Percentiles rank a stretch among this genome's conserved stretches.
Conservation (phyloP, 2,113 vertebrate species). For the Oreochromis tanganicae region DNA sequence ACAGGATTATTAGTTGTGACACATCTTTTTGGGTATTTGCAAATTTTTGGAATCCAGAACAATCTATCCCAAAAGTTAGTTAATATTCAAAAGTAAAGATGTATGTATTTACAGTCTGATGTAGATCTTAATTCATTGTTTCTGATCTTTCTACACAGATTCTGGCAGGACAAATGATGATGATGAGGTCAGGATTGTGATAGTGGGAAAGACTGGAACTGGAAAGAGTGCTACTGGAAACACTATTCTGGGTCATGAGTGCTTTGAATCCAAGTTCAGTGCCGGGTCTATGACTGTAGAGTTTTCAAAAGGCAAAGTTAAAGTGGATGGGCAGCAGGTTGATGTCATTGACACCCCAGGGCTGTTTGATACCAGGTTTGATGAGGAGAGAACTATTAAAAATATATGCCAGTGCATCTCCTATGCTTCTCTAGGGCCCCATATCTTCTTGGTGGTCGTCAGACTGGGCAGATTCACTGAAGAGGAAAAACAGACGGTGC, state of each 20-base stretch:
- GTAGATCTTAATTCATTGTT: rapidly evolving
- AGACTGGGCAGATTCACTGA: rapidly evolving
- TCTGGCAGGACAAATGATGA: too few relatives aligned
- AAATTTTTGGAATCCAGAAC: too few relatives aligned
- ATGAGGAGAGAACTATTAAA: rapidly evolving
- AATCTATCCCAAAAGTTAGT: rapidly evolving
- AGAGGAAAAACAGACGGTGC: background rate
- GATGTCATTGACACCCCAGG: background rate
- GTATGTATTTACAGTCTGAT: background rate
- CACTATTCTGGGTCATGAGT: background rate
- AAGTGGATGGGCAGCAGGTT: rapidly evolving
- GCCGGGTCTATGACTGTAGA: rapidly evolving
- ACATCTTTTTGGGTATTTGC: too few relatives aligned
- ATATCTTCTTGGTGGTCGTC: background rate
- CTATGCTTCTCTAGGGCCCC: background rate
- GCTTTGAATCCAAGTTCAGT: background rate
- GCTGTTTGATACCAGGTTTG: rapidly evolving
- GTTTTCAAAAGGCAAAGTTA: rapidly evolving
- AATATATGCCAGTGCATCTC: rapidly evolving
- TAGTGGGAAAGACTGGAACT: too few relatives aligned
- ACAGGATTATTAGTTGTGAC: too few relatives aligned
- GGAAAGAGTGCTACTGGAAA: background rate
- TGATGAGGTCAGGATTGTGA: too few relatives aligned
- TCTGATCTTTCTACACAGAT: too few relatives aligned
- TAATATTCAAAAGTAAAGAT: rapidly evolving